Base-by-base conservation (phyloP, 2,888 invertebrate genomes). In the Drosophila phalerata region DNA sequence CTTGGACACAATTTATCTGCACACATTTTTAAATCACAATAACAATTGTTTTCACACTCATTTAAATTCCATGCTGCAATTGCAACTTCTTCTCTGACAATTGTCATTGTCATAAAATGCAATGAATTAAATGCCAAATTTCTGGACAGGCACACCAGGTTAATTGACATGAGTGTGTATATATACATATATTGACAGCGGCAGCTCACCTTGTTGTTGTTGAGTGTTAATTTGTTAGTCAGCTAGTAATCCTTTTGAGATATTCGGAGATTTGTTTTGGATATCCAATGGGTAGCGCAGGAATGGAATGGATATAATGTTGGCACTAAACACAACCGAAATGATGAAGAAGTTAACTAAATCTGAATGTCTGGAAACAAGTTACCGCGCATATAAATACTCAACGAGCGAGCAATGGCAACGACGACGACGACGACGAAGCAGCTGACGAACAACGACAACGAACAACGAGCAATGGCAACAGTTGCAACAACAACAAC, bases 321-420 rank as follows among this genome's bases (percentile, higher is more conserved):
- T 28, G n/a, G 47, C 76, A 75, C 65, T 55, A 73, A 60, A 68
- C 84, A 72, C 71, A 86, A 88, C 85, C 88, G 85, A 88, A 75
- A 51, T 80, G 76, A 69, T 86, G 80, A 81, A 86, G 85, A 86
- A 85, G 85, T 66, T 85, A 91, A 90, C 90, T 89, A 86, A 92
- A 91, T 92, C 91, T 92, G 92, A 91, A 81, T 81, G 87, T 81
- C 73, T 81, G 65, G 81, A 90, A 92, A 92, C 91, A 90, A 89
- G 90, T 90, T 91, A 89, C 82, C 77, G 73, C 77, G 79, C 89
- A 87, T 92, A 90, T 92, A 92, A 90, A 90, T 90, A 83, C 81
- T 67, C 55, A 30, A 25, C 55, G 62, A 47, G 62, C 45, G 19
- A 43, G 28, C 55, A 47, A 38, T 56, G 58, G 40, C 48, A 64